Evolutionary conservation across 2,888 invertebrate genomes (phyloP).

Genomic region (Ophioninae sp.): DNA sequence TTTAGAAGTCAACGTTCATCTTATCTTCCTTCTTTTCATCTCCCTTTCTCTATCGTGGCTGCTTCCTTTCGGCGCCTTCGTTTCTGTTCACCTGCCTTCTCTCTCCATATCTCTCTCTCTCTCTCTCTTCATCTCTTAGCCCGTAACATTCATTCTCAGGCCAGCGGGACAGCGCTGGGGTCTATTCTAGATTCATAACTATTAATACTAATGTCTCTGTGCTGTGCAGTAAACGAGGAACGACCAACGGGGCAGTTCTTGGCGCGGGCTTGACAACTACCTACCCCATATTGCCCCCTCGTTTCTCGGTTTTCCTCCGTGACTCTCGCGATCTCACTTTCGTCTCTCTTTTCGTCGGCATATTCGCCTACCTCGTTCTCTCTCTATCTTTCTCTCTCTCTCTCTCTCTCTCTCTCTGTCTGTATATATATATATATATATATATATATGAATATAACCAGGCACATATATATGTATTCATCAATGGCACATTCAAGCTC

Average conservation of each 20-base stretch:
- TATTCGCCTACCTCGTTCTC: constrained; percentile 52
- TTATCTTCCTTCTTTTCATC: background rate
- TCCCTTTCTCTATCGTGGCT: background rate
- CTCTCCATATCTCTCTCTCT: background rate
- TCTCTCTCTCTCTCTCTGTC: constrained; percentile 25
- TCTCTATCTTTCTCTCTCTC: constrained; percentile 63
- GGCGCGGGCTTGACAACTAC: constrained; percentile 44
- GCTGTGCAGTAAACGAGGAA: constrained; percentile 32
- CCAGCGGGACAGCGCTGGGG: constrained; percentile 62
- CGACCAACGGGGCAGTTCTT: constrained; percentile 55
- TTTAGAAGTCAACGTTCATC: background rate
- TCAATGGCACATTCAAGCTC: constrained; percentile 80
- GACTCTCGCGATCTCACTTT: constrained; percentile 29
- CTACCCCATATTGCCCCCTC: constrained; percentile 25
- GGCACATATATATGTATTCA: constrained; percentile 60
- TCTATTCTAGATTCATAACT: constrained; percentile 80
- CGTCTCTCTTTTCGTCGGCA: constrained; percentile 29
- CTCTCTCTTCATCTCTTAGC: constrained; percentile 4
- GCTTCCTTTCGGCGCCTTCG: constrained; percentile 3
- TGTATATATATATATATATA: constrained; percentile 67
- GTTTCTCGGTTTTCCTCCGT: constrained; percentile 4
- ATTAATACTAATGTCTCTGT: constrained; percentile 77
- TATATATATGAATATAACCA: constrained; percentile 64
- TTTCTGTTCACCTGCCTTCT: constrained; percentile 7
- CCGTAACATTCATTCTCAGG: constrained; percentile 38